phyloP scores from a whole-genome alignment of 2,797 vertebrate genomes.

The Lepus townsendii region DNA sequence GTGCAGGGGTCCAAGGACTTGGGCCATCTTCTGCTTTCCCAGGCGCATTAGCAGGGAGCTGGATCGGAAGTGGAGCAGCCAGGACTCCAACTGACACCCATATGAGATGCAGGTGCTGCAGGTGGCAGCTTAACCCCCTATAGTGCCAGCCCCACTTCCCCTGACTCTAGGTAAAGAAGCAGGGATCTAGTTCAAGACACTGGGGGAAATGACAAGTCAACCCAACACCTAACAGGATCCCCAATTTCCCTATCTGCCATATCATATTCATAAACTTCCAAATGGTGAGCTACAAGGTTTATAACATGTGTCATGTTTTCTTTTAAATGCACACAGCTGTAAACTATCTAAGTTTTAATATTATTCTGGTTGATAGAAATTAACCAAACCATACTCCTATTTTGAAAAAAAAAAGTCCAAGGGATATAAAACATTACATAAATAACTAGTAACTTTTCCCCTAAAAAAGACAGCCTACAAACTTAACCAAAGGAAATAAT shows the following conservation, averaged over 20 bases:
- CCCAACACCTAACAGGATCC: neutral
- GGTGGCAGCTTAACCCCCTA: too few relatives aligned
- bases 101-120: too few relatives aligned
- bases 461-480: constrained; percentile 37
- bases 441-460: constrained; percentile 46
- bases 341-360: constrained; percentile 18
- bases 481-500: constrained; percentile 34
- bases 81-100: too few relatives aligned
- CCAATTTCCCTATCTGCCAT: neutral
- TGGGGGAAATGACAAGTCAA: neutral
- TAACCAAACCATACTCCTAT: constrained; percentile 41
- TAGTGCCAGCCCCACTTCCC: too few relatives aligned
- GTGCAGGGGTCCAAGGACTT: too few relatives aligned
- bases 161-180: constrained; percentile 6
- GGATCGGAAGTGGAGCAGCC: too few relatives aligned
- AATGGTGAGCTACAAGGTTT: neutral
- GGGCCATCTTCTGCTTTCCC: too few relatives aligned
- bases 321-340: neutral
- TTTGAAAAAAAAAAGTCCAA: constrained; percentile 29
- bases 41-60: too few relatives aligned
- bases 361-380: constrained; percentile 59
- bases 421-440: constrained; percentile 21
- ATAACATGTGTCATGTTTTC: neutral
- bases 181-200: neutral
- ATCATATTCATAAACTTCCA: neutral